These are phyloP conservation scores for Phenacoccus solenopsis DNA, from an alignment of 1,140 invertebrate species.

Conservation along the genomic window DNA sequence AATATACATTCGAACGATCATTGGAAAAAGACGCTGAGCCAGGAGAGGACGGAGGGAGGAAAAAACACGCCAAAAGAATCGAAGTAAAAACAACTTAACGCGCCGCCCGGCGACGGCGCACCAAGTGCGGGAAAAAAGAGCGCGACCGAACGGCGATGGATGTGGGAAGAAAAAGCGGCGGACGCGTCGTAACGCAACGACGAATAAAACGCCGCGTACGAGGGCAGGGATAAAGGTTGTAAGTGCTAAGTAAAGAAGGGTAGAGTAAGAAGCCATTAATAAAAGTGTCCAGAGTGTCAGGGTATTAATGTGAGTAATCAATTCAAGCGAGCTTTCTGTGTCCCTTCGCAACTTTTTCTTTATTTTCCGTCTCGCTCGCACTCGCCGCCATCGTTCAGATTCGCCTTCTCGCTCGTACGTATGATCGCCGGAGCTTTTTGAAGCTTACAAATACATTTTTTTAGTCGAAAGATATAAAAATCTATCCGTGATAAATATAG, in stretches of 20 bases:
- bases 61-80: no score
- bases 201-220: slow-evolving; percentile 16
- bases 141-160: no score
- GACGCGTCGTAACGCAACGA: slow-evolving; percentile 8
- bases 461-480: slow-evolving; percentile 17
- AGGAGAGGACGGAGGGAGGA: no score
- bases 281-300: slow-evolving; percentile 29
- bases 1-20: no score
- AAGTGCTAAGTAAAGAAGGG: slow-evolving; percentile 21
- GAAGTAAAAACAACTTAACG: no score
- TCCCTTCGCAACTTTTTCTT: slow-evolving; percentile 17
- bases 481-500: slow-evolving; percentile 17
- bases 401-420: slow-evolving; percentile 1
- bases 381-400: neutral
- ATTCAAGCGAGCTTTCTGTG: slow-evolving; percentile 26
- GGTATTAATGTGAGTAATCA: slow-evolving; percentile 28
- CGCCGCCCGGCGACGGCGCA: no score
- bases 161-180: neutral
- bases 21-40: no score
- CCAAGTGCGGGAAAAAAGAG: no score
- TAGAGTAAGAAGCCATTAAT: slow-evolving; percentile 26
- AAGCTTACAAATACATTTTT: slow-evolving; percentile 18
- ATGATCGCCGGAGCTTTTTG: slow-evolving; percentile 11
- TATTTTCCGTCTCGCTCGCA: slow-evolving; percentile 5
- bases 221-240: slow-evolving; percentile 17